Base-by-base conservation (phyloP, 1,140 invertebrate species). In the Pogonognathellus flavescens region DNA sequence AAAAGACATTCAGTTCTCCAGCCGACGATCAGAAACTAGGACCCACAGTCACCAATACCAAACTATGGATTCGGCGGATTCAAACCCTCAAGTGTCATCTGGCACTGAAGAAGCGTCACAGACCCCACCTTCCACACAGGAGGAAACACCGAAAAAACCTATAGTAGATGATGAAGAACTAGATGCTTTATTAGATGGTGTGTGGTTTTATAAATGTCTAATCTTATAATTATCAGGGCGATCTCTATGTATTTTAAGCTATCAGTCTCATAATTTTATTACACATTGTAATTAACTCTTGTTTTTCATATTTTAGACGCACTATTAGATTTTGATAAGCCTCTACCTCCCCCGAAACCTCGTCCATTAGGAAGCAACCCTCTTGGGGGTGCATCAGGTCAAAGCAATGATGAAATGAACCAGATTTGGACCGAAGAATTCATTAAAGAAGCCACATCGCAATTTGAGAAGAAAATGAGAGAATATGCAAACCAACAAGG, bases 361-460 rank as follows among this genome's bases (percentile, higher is more conserved):
- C 49, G 62, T 14, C 59, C 70, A 18, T 31, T 83, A 57, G 55
- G 25, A 83, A 55, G 20, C 18, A 53, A 10, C 10, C 11, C 31
- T 8, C 31, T 7, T 41, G 14, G 50, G 4, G 8, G 59, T 60
- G 16, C 13, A 1, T 72, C 14, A 76, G 53, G 13, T 6, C 62
- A 85, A 25, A 41, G n/a, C 20, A 80, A 72, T 72, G 70, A 50
- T 25, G 87, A 87, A 50, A 83, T 85, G 66, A 41, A 90, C 89
- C 55, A 90, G 89, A 89, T 93, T 91, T 93, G 93, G 93, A 92
- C 91, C 31, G 92, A 93, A 76, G 93, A 94, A 86, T 94, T 94
- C 88, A 92, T 93, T 11, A 92, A 93, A 85, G 92, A 93, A 89
- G 93, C 93, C 0, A 93, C 93, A 0, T 90, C 91, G 18, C 92